These are phyloP conservation scores for Drosophila bunnanda DNA, from an alignment of 2,888 invertebrate genomes.

Conservation along the genomic window DNA sequence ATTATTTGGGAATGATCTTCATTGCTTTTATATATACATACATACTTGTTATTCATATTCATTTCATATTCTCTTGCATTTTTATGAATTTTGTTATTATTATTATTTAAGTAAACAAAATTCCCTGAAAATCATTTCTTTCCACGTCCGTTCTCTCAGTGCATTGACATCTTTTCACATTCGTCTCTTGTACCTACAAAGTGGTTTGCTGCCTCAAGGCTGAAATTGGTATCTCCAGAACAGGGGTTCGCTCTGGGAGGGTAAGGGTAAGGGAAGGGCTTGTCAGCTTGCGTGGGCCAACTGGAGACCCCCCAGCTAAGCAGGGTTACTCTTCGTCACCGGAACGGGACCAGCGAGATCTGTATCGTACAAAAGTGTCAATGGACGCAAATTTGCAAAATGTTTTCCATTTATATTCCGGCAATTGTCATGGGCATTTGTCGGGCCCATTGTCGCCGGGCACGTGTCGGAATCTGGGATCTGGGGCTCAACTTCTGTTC, in stretches of 20 bases:
- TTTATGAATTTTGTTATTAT: not conserved
- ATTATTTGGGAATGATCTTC: not conserved
- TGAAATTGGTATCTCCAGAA: slow-evolving; percentile 30
- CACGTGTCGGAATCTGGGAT: slow-evolving; percentile 44
- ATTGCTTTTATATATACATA: not conserved
- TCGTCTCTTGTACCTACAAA: slow-evolving; percentile 51
- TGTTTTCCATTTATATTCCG: slow-evolving; percentile 23
- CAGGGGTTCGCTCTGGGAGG: slow-evolving; percentile 5
- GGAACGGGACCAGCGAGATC: slow-evolving; percentile 27
- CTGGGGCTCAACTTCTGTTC: slow-evolving; percentile 24
- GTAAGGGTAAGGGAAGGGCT: not conserved
- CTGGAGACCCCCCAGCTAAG: slow-evolving; percentile 30
- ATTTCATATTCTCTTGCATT: not conserved
- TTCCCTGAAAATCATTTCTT: not conserved
- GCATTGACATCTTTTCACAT: slow-evolving; percentile 23
- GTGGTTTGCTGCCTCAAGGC: slow-evolving; percentile 46
- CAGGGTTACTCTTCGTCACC: slow-evolving; percentile 23
- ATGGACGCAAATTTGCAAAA: slow-evolving; percentile 49
- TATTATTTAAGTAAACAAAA: not conserved
- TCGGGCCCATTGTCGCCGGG: slow-evolving; percentile 26
- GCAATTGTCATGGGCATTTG: slow-evolving; percentile 31
- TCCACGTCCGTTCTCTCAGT: slow-evolving; percentile 8
- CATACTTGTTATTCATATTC: not conserved
- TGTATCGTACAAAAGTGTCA: slow-evolving; percentile 32
- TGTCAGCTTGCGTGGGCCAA: slow-evolving; percentile 41